A percentile compares a stretch with the other conserved stretches of the same genome.
phyloP scores from a whole-genome alignment of 2,888 invertebrate genomes.

The Drosophila affinis region DNA sequence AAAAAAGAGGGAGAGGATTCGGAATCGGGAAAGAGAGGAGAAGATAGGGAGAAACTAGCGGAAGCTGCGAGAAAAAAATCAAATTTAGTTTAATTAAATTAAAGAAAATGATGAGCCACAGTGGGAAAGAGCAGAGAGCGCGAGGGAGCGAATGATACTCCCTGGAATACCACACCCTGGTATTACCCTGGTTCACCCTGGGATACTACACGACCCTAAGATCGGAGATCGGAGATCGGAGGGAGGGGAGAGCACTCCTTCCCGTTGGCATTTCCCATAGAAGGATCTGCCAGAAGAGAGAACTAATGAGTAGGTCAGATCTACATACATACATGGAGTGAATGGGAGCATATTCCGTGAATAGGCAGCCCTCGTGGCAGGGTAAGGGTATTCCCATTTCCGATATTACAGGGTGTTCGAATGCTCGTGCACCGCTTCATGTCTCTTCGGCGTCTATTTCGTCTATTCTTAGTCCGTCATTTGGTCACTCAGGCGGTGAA shows the following conservation, averaged over 20 bases:
- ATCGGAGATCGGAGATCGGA: too few species aligned
- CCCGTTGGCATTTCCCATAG: neutral
- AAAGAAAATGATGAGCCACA: conserved; percentile 31
- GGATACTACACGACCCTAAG: too few species aligned
- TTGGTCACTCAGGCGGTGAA: conserved; percentile 4
- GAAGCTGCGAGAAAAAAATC: conserved; percentile 62
- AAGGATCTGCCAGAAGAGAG: neutral
- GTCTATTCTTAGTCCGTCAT: conserved; percentile 12
- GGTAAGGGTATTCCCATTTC: too few species aligned
- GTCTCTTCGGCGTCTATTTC: neutral
- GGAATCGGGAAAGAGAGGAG: neutral
- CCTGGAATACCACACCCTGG: too few species aligned
- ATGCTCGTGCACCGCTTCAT: neutral
- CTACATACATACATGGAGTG: too few species aligned
- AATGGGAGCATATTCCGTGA: too few species aligned
- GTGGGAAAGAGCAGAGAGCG: neutral
- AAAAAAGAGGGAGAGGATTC: conserved; percentile 4
- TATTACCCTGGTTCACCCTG: too few species aligned
- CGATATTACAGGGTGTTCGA: too few species aligned
- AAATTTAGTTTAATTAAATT: conserved; percentile 64
- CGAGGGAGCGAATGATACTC: neutral
- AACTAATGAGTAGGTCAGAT: too few species aligned
- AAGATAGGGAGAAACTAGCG: conserved; percentile 31
- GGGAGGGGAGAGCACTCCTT: neutral
- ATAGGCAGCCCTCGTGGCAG: too few species aligned